Conservation (phyloP, 2,113 vertebrate species). For the Zosterops borbonicus region DNA sequence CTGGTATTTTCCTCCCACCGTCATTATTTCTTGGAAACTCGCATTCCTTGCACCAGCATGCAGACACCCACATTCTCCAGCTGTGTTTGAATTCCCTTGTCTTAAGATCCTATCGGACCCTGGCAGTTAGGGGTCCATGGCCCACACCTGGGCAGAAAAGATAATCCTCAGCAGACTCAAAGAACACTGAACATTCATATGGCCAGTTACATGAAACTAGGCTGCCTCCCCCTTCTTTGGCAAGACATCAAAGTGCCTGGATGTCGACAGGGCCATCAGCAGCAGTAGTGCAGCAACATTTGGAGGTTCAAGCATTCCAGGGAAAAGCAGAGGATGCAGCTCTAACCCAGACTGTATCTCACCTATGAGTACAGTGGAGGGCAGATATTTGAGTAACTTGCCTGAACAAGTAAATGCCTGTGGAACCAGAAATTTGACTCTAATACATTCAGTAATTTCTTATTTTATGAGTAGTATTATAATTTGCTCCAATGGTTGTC, state of each 20-base stretch:
- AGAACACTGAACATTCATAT: not conserved
- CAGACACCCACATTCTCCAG: constrained; percentile 29
- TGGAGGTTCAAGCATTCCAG: not conserved
- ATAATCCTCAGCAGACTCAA: not conserved
- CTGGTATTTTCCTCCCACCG: constrained; percentile 32
- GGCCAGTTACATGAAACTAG: not conserved
- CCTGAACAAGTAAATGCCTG: not conserved
- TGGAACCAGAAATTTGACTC: not conserved
- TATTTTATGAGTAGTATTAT: not conserved
- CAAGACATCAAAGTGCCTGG: not conserved
- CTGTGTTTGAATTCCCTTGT: constrained; percentile 33
- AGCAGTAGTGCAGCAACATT: not conserved
- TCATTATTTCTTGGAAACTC: constrained; percentile 48
- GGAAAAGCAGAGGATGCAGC: not conserved
- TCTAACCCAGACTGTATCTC: not conserved
- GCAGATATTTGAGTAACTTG: not conserved
- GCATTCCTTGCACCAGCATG: constrained; percentile 39
- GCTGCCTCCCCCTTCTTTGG: not conserved
- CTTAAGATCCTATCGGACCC: not conserved
- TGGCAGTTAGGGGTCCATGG: not conserved
- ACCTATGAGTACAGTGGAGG: not conserved
- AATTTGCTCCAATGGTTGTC: not conserved
- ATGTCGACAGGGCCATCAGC: accelerated
- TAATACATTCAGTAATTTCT: not conserved
- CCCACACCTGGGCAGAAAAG: not conserved